Percentiles rank a stretch among this genome's conserved stretches.
Conservation (phyloP, 2,797 vertebrate genomes). For the Anguilla obscura region DNA sequence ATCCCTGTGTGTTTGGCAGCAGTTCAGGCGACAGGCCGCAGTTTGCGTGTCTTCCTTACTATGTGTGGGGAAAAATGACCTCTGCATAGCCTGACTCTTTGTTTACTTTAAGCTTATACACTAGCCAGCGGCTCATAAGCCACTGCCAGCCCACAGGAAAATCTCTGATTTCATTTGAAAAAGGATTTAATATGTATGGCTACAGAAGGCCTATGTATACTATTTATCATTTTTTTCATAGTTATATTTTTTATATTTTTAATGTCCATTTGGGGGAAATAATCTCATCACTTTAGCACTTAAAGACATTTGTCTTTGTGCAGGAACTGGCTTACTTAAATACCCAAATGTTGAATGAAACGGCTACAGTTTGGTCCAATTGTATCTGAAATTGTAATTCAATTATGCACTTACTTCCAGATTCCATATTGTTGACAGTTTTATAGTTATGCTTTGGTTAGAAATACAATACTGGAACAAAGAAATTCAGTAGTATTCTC, state of each 20-base stretch:
- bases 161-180: background rate
- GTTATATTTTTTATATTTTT: background rate
- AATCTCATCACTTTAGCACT: background rate
- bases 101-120: background rate
- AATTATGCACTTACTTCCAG: background rate
- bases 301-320: background rate
- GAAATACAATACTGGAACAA: background rate
- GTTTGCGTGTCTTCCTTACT: constrained; percentile 8
- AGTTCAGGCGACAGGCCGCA: background rate
- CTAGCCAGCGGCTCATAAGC: background rate
- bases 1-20: background rate
- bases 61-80: background rate
- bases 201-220: background rate
- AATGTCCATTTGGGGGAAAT: background rate
- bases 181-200: background rate
- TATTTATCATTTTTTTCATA: background rate
- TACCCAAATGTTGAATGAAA: background rate
- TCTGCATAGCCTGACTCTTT: background rate
- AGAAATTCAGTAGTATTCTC: too few relatives aligned
- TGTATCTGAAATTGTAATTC: background rate
- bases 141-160: background rate
- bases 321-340: background rate
- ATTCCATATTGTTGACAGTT: background rate
- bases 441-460: too few relatives aligned
- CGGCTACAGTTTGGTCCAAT: background rate